phyloP scores from a whole-genome alignment of 2,888 invertebrate genomes.

The Diarsia rubi region DNA sequence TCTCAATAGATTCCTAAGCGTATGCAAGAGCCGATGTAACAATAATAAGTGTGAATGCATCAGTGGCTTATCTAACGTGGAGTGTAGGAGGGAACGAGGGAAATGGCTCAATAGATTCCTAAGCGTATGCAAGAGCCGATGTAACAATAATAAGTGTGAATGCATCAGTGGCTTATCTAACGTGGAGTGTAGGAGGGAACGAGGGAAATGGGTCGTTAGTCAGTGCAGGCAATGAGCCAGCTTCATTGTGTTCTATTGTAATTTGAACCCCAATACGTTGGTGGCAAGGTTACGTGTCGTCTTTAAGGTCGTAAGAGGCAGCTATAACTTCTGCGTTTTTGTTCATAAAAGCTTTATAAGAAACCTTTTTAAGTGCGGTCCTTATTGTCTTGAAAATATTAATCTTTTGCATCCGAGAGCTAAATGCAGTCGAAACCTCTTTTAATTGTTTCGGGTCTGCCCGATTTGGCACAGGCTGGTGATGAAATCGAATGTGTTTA shows the following conservation, averaged over 20 bases:
- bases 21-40: constrained; percentile 21
- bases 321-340: neutral
- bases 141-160: constrained; percentile 31
- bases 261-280: constrained; percentile 52
- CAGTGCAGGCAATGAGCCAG: constrained; percentile 57
- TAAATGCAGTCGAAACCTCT: neutral
- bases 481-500: neutral
- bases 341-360: neutral
- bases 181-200: constrained; percentile 48
- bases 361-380: neutral
- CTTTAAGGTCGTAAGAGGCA: neutral
- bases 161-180: constrained; percentile 53
- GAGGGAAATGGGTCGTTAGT: constrained; percentile 59
- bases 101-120: constrained; percentile 50
- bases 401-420: neutral
- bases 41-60: constrained; percentile 45
- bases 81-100: constrained; percentile 53
- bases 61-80: constrained; percentile 44
- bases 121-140: constrained; percentile 20
- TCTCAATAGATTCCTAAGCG: constrained; percentile 4
- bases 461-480: neutral
- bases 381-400: neutral
- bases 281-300: constrained; percentile 27
- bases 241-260: constrained; percentile 44
- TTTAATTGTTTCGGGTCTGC: neutral